A percentile compares a stretch with the other conserved stretches of the same genome.
These are phyloP conservation scores for Asobara japonica DNA, from an alignment of 1,140 invertebrate species.

Conservation along the genomic window DNA sequence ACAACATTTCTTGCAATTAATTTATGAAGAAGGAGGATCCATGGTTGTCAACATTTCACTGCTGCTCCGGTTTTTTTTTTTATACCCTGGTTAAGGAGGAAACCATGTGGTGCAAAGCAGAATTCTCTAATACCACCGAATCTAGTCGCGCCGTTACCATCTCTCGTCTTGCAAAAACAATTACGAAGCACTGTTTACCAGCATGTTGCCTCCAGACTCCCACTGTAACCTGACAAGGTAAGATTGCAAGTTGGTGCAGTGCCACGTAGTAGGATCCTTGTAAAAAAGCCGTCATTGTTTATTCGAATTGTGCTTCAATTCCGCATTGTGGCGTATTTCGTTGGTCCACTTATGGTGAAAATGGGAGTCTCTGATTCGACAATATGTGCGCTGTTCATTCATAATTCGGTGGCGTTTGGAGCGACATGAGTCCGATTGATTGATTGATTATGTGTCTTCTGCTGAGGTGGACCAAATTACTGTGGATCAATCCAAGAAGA, in stretches of 20 bases:
- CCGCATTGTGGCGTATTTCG: not conserved
- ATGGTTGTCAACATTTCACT: conserved; percentile 20
- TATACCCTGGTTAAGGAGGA: not conserved
- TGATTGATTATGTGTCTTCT: too few species aligned
- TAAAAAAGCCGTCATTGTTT: not conserved
- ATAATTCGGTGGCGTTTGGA: too few species aligned
- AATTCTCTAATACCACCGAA: not conserved
- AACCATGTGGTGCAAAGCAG: not conserved
- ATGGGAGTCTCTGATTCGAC: too few species aligned
- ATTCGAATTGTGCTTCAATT: not conserved
- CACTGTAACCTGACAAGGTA: not conserved
- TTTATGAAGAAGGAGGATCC: too few species aligned
- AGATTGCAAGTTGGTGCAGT: conserved; percentile 1
- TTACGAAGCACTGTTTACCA: conserved; percentile 10
- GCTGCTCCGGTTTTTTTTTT: not conserved
- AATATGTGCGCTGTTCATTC: too few species aligned
- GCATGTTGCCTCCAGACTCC: conserved; percentile 2
- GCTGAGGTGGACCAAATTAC: too few species aligned
- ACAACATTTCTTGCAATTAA: too few species aligned
- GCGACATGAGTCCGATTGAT: too few species aligned
- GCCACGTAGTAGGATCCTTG: not conserved
- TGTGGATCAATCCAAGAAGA: too few species aligned
- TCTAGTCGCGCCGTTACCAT: not conserved
- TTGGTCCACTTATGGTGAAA: too few species aligned
- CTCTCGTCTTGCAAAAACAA: conserved; percentile 11